Evolutionary conservation across 37 sponge, comb jelly and placozoan species (phyloP), one percentile per base, ranked within the genome.

Genomic region (Theonella swinhoei): DNA sequence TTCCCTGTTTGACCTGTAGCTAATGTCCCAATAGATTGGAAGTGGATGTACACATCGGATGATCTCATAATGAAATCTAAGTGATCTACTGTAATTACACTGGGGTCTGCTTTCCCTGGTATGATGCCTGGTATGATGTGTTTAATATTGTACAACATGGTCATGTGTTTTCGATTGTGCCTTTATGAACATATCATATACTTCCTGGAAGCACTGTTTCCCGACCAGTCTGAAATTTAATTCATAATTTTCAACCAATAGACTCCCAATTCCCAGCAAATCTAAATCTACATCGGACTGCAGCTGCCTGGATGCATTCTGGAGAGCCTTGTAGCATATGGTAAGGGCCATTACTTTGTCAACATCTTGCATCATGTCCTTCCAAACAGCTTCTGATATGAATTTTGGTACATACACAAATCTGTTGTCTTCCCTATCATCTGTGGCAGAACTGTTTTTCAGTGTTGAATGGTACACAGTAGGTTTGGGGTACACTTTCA

Each of bases 381-480:
- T 71, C 79, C 86, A 85, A 11, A 85, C 28, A 25, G 39, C 64
- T 33, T n/a, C 33, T 28, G 79, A 63, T 22, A 78, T 31, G 24
- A 32, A 62, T 33, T 59, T 70, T 30, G 86, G 86, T 3, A 85
- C 17, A 64, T 85, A 78, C n/a, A 78, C 59, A 61, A 85, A 85
- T 8, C 23, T 33, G 1, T 31, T 24, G 43, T 78, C 54, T 2
- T 35, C 17, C 17, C 4, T 24, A 61, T 47, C 39, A 7, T 54
- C 34, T 20, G 41, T 28, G 32, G 22, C 1, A 32, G 7, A 3
- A n/a, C n/a, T n/a, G 8, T 26, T 17, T 42, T 0, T 74, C 42
- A 63, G 20, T 14, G 40, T 37, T 20, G 79, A 29, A 60, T 72
- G 72, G 9, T 69, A 0, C 22, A 85, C 38, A 36, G 78, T 64